Evolutionary conservation across 2,888 invertebrate species (phyloP), one percentile per base, ranked within the genome.

Genomic region (Clistopyga incitator): DNA sequence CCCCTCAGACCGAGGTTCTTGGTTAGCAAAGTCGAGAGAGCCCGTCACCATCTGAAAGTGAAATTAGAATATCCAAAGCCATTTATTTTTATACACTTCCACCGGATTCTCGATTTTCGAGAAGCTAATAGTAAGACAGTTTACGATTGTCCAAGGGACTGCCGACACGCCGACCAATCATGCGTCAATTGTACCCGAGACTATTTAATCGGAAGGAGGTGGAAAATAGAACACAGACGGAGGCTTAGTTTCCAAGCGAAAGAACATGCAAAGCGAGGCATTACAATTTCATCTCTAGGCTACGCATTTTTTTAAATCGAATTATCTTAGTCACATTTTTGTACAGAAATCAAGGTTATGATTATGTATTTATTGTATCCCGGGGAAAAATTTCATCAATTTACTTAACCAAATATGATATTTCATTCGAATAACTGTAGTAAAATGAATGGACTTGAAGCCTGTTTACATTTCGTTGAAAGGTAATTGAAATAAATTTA

Each of bases 1-100:
- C 23, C 65, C 64, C 68, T 82, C 64, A 67, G 78, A 78, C 47
- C 38, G 54, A 74, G 61, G 38, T 78, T 83, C 85, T 87, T 88
- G 87, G 84, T 89, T 89, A 89, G 87, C 82, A 87, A 87, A 89
- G 87, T 84, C 78, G 67, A 80, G 82, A 88, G 89, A 88, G 89
- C 90, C 92, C 92, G 85, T 89, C 91, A 91, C 91, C 92, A 92
- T 90, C 92, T 92, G 92, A 90, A 92, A 92, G 90, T 84, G 84
- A 91, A 91, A 90, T 85, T 90, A 89, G 86, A 89, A 90, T 88
- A 85, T 88, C 90, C 90, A 87, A 86, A 87, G 88, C 89, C 89
- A 87, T 87, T 88, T 88, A 80, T 71, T 59, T 75, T 34, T 72
- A 38, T 34, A 3, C 20, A 38, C 47, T 79, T 64, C 38, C 59